Conservation (phyloP, 2,888 invertebrate genomes). For the Cheilosia scutellata region DNA sequence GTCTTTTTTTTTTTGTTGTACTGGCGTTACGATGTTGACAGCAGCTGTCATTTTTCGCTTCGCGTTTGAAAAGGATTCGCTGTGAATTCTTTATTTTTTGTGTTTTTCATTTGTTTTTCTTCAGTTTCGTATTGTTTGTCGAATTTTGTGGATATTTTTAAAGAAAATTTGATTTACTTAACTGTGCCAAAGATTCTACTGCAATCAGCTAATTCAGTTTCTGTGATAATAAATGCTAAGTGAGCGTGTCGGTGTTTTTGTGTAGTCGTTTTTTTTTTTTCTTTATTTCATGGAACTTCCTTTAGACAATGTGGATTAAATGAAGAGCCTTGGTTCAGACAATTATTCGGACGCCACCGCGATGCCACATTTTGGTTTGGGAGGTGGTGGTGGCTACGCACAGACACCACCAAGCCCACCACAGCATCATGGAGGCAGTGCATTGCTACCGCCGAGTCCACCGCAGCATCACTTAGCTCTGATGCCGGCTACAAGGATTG, state of each 20-base stretch:
- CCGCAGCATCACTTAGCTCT: conserved; percentile 81
- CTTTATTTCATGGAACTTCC: conserved; percentile 36
- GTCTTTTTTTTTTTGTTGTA: conserved; percentile 51
- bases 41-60: conserved; percentile 77
- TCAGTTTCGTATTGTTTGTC: conserved; percentile 44
- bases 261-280: conserved; percentile 35
- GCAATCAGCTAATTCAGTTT: conserved; percentile 43
- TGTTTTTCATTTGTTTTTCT: conserved; percentile 62
- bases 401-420: conserved; percentile 93
- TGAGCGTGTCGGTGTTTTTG: conserved; percentile 52
- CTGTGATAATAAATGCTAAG: conserved; percentile 72
- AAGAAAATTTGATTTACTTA: conserved; percentile 31
- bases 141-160: conserved; percentile 29
- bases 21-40: conserved; percentile 77
- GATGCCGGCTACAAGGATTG: conserved; percentile 78
- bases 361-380: conserved; percentile 84
- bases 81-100: conserved; percentile 40
- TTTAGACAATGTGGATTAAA: conserved; percentile 70
- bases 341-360: conserved; percentile 77
- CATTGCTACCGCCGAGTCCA: conserved; percentile 78
- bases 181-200: conserved; percentile 67
- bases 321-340: conserved; percentile 77
- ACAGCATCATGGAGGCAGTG: conserved; percentile 85
- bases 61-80: conserved; percentile 71
- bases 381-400: conserved; percentile 86